A percentile compares a stretch with the other conserved stretches of the same genome.
phyloP scores from a whole-genome alignment of 2,113 vertebrate species.

The Benitochromis conjunctus region DNA sequence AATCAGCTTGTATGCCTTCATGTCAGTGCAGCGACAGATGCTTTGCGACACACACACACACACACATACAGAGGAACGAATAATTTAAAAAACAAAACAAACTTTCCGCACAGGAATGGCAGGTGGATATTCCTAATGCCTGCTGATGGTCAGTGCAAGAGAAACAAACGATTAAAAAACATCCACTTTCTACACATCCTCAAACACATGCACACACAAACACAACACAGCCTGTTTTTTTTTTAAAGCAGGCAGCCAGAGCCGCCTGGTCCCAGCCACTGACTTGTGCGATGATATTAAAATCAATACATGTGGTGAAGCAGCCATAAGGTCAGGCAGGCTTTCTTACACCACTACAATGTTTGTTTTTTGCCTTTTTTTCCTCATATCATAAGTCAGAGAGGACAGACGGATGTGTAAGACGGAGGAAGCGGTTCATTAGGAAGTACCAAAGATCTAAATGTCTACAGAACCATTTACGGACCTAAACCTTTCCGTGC shows the following conservation, averaged over 20 bases:
- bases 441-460: background rate
- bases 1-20: constrained; percentile 67
- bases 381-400: background rate
- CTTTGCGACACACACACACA: background rate
- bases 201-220: background rate
- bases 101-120: constrained; percentile 23
- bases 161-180: background rate
- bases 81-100: background rate
- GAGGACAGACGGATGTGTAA: background rate
- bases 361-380: background rate
- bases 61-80: background rate
- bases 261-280: constrained; percentile 6
- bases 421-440: background rate
- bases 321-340: background rate
- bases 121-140: constrained; percentile 12
- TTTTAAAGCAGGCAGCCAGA: background rate
- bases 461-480: background rate
- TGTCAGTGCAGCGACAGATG: constrained; percentile 70
- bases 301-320: constrained; percentile 49
- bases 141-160: constrained; percentile 29
- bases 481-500: background rate
- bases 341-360: background rate
- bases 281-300: constrained; percentile 37
- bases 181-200: background rate
- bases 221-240: constrained; percentile 5